A percentile compares a stretch with the other conserved stretches of the same genome.
phyloP scores from a whole-genome alignment of 2,797 vertebrate genomes.

The Coracias cyanogaster region DNA sequence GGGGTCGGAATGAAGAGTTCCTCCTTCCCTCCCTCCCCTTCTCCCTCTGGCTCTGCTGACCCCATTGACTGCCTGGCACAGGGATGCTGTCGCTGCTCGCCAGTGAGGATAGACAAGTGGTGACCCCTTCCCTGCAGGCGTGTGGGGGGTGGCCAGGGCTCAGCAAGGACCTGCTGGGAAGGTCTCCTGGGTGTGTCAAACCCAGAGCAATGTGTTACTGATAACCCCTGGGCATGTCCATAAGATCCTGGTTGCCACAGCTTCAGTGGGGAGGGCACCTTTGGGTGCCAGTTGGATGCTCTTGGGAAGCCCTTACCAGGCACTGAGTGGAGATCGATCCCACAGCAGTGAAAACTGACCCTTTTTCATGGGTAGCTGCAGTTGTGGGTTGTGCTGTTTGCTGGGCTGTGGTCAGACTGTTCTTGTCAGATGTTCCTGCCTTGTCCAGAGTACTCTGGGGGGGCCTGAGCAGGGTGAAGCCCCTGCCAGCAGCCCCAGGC shows the following conservation, averaged over 20 bases:
- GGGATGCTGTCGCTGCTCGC: not conserved
- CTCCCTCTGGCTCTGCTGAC: not conserved
- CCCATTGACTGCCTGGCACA: accelerated
- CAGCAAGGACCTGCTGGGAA: not conserved
- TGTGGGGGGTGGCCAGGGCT: not conserved
- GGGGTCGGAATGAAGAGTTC: not conserved
- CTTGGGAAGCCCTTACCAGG: accelerated
- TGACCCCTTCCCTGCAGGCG: accelerated
- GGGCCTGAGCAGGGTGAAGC: accelerated
- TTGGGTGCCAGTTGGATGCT: not conserved
- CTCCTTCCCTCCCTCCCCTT: not conserved
- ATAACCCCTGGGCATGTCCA: accelerated
- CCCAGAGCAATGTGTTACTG: not conserved
- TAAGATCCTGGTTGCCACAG: not conserved
- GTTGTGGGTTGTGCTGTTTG: not conserved
- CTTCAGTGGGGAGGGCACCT: not conserved
- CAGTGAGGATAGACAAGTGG: accelerated
- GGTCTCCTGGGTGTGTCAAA: too few species aligned
- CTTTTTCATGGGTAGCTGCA: accelerated
- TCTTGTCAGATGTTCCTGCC: not conserved
- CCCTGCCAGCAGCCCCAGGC: not conserved
- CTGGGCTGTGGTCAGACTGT: not conserved
- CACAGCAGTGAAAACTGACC: accelerated
- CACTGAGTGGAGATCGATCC: not conserved
- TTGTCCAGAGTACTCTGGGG: too few species aligned